Evolutionary conservation across 2,888 invertebrate genomes (phyloP), one percentile per base, ranked within the genome.

Genomic region (Limenitis camilla): DNA sequence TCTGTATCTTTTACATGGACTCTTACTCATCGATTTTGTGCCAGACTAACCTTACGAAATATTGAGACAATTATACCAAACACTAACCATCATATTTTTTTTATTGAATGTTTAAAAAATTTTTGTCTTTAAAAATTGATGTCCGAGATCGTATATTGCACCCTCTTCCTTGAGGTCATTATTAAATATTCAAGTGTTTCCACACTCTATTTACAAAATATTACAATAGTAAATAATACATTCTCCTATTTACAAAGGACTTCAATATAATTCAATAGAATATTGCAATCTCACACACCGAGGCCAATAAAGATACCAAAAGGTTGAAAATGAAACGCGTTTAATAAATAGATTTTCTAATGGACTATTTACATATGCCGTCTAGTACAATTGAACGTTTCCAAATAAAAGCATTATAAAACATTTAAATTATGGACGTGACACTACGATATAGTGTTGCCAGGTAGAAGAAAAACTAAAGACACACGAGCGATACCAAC

Each of bases 181-280:
- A 44, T 42, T 42, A 52, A 55, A 55, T 42, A 46, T 35, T 28
- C 43, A 31, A 39, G 38, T 69, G 74, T 67, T 70, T 43, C 11
- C 42, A 45, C 55, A 49, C 49, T 39, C 10, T 77, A 76, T 70
- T 72, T 66, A 67, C 68, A 72, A 67, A 65, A 66, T 69, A 60
- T 67, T 60, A 62, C 68, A 61, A 67, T 62, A 66, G 64, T 64
- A 63, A 63, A 70, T 60, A 65, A 65, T 49, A 61, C 63, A 60
- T 63, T 53, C 68, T 65, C 61, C 64, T 76, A 78, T 76, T 69
- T 78, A 78, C 77, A 78, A 63, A 62, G 62, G 63, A 67, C 49
- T 38, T 42, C 52, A 29, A 54, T 51, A 52, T 51, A 49, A 51
- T 56, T 32, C 30, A 31, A 0, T 35, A 41, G 10, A 40, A 43